These are phyloP conservation scores for Orthosia gracilis DNA, from an alignment of 2,888 invertebrate species.

Conservation along the genomic window DNA sequence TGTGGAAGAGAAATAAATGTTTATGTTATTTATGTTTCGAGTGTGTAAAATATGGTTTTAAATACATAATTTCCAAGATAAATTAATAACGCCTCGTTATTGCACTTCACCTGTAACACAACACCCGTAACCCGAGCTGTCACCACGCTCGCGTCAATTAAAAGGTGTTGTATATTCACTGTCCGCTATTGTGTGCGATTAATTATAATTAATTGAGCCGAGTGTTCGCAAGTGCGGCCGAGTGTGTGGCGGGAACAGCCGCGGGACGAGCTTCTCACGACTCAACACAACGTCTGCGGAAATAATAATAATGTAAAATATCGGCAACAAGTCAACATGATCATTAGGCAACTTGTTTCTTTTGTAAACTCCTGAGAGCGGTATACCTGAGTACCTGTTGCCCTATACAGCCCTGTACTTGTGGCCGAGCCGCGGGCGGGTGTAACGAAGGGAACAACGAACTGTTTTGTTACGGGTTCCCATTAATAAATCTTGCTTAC, in stretches of 20 bases:
- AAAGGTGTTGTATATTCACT: background rate
- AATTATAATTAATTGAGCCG: conserved; percentile 14
- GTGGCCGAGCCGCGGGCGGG: background rate
- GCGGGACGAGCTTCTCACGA: background rate
- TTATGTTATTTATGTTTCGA: too few relatives aligned
- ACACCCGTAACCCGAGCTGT: conserved; percentile 7
- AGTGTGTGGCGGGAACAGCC: background rate
- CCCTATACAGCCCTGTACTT: background rate
- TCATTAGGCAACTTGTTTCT: conserved; percentile 21
- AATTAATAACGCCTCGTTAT: background rate
- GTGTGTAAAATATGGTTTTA: too few relatives aligned
- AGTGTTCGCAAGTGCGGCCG: background rate
- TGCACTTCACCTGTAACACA: background rate
- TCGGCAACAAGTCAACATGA: conserved; percentile 14
- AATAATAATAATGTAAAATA: conserved; percentile 23
- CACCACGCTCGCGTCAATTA: conserved; percentile 5
- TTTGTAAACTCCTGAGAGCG: conserved; percentile 7
- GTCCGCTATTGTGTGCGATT: background rate
- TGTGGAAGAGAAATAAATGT: background rate
- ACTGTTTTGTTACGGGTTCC: background rate
- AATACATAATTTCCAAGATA: background rate
- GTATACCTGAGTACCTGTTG: background rate
- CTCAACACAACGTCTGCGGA: background rate
- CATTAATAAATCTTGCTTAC: background rate
- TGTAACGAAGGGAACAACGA: background rate